Base-by-base conservation (phyloP, 2,797 vertebrate species). In the Phoebastria nigripes region DNA sequence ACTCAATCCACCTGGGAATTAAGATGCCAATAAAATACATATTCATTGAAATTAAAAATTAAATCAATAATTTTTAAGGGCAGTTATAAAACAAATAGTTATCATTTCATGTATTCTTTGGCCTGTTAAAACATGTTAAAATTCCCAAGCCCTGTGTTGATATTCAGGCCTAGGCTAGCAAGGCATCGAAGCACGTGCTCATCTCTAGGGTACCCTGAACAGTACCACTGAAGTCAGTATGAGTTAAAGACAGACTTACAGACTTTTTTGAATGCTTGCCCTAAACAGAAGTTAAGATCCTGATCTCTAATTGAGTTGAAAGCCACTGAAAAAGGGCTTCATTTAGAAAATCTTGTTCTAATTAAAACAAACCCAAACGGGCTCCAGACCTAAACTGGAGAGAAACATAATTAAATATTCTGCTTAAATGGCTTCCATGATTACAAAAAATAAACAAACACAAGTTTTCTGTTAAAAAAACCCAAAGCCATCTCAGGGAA, bases 291-390 rank as follows among this genome's bases (percentile, higher is more conserved):
- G 56, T 62, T 85, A 70, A 70, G 61, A 83, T 90, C 90, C 44
- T 77, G 56, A 42, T 78, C 59, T 83, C 49, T 74, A 70, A 87
- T 49, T 82, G 49, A 67, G 35, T 71, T 86, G 72, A 87, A 91
- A 90, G 33, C 56, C 44, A 39, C 46, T 69, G 78, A 55, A 87
- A 87, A 91, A 85, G 41, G 24, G 12, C 29, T 90, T 84, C 3
- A 69, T 73, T 87, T 79, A 84, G 39, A 92, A 94, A 96, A 96
- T 35, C 74, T 92, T 82, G 58, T 82, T 93, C 11, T 11, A 67
- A 90, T 93, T 87, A 96, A 61, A 96, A 89, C 21, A 72, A 92
- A 70, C 6, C n/a, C 37, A 87, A 90, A 89, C 22, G 59, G 70
- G 63, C 71, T 92, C 47, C 63, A 87, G 74, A 87, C 15, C 49